Conservation (phyloP, 2,113 vertebrate genomes). For the Periophthalmodon schlosseri region DNA sequence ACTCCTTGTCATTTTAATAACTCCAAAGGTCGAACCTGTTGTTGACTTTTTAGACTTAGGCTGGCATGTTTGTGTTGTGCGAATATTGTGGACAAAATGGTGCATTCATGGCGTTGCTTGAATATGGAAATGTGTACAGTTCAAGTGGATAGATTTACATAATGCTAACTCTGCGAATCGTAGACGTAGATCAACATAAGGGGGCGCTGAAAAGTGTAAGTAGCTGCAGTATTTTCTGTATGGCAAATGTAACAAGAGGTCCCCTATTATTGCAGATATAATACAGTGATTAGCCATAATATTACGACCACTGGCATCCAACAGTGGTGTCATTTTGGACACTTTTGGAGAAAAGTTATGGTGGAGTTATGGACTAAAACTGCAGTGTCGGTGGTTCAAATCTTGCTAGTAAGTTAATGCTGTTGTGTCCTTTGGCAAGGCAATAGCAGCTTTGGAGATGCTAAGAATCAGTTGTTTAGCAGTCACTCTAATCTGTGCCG, state of each 20-base stretch:
- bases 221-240: background rate
- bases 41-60: background rate
- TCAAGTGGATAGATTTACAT: background rate
- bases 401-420: too few species aligned
- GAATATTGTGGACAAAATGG: background rate
- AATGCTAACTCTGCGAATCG: background rate
- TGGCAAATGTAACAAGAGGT: background rate
- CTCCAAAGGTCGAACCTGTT: background rate
- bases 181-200: background rate
- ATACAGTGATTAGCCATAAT: background rate
- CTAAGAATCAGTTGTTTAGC: background rate
- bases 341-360: too few species aligned
- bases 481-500: background rate
- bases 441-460: too few species aligned
- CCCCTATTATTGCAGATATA: background rate
- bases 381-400: too few species aligned
- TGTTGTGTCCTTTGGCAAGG: too few species aligned
- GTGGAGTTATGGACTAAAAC: too few species aligned
- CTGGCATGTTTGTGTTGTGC: background rate
- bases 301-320: background rate
- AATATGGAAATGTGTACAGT: slow-evolving; percentile 1
- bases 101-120: background rate
- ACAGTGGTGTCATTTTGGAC: too few species aligned
- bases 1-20: background rate
- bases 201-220: background rate